phyloP scores from a whole-genome alignment of 1,140 invertebrate species.

The Odontomachus brunneus region DNA sequence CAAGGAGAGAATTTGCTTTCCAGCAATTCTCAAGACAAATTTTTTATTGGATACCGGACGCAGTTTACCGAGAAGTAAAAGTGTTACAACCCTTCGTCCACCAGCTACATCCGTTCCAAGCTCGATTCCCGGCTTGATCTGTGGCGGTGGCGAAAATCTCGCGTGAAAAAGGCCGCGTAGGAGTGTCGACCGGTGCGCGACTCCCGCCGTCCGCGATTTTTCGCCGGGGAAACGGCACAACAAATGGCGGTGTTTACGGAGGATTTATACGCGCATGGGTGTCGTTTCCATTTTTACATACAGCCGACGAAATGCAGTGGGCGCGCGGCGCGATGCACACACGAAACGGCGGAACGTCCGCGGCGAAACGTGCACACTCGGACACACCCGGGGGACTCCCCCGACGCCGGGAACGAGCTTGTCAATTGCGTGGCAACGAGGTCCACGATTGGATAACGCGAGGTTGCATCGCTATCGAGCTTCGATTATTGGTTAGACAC shows the following conservation, averaged over 20 bases:
- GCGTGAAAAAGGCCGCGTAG: too few species aligned
- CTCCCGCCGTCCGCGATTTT: slow-evolving; percentile 46
- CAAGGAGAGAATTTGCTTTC: too few species aligned
- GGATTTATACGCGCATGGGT: slow-evolving; percentile 58
- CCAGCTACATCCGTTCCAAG: too few species aligned
- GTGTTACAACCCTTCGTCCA: too few species aligned
- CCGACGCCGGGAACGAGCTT: slow-evolving; percentile 20
- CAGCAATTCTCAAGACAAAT: too few species aligned
- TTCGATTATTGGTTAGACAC: slow-evolving; percentile 75
- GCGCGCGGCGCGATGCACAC: slow-evolving; percentile 3
- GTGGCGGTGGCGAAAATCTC: too few species aligned
- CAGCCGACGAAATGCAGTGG: not conserved
- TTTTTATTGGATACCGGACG: too few species aligned
- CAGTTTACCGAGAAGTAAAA: too few species aligned
- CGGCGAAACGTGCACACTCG: slow-evolving; percentile 13
- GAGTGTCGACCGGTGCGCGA: too few species aligned
- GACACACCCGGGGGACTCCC: slow-evolving; percentile 15
- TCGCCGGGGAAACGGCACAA: slow-evolving; percentile 39
- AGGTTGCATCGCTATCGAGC: slow-evolving; percentile 63
- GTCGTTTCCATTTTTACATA: slow-evolving; percentile 22
- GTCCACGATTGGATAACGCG: slow-evolving; percentile 68
- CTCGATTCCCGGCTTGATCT: too few species aligned
- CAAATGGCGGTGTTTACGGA: slow-evolving; percentile 65
- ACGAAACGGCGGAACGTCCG: not conserved
- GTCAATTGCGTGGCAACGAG: slow-evolving; percentile 67